These are phyloP conservation scores for Acanthochromis polyacanthus DNA, from an alignment of 2,113 vertebrate genomes.

Conservation along the genomic window DNA sequence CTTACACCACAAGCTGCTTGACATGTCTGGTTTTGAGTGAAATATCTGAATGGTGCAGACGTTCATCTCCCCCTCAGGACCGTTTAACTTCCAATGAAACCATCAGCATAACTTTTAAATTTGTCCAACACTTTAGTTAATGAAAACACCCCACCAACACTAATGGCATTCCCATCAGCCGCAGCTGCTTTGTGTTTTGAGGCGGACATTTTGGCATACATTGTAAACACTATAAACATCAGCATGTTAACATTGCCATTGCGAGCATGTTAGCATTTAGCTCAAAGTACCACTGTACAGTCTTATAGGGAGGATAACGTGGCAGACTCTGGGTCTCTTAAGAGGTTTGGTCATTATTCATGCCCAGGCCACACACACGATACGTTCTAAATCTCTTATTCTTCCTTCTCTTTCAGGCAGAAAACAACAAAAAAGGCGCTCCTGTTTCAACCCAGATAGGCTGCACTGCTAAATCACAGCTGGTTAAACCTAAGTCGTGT, in stretches of 20 bases:
- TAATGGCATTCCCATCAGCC: neutral
- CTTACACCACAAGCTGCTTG: neutral
- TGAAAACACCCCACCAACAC: neutral
- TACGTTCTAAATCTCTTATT: neutral
- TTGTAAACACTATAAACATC: neutral
- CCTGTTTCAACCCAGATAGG: neutral
- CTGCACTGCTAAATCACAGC: neutral
- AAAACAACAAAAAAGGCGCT: neutral
- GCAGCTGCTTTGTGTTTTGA: neutral
- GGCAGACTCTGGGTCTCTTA: neutral
- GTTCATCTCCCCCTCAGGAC: neutral
- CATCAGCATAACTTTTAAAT: neutral
- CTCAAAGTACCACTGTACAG: neutral
- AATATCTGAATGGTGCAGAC: neutral
- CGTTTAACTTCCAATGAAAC: neutral
- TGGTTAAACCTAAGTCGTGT: neutral
- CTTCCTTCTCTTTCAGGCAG: neutral
- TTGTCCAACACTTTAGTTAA: neutral
- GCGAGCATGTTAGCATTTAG: neutral
- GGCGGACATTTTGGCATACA: neutral
- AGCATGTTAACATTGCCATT: neutral
- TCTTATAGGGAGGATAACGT: neutral
- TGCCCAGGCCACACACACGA: neutral
- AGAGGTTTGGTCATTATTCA: neutral
- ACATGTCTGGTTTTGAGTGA: neutral